Conservation (phyloP, 1,140 invertebrate genomes). For the Copidosoma floridanum region DNA sequence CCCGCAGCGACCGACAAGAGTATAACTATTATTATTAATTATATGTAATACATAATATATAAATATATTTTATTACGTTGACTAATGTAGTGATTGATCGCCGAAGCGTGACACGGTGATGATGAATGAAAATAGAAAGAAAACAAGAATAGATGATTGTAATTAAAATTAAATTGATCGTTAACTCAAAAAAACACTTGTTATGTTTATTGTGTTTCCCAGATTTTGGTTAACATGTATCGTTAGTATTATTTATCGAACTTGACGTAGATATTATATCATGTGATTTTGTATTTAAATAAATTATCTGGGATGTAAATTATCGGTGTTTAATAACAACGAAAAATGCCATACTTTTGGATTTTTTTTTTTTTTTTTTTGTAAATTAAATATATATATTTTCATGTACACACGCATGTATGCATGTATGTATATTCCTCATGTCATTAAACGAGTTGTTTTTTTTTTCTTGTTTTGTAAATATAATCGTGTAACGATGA, state of each 20-base stretch:
- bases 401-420: constrained; percentile 21
- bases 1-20: too few species aligned
- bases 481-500: constrained; percentile 28
- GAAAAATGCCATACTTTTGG: neutral
- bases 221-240: too few species aligned
- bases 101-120: neutral
- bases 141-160: too few species aligned
- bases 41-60: too few species aligned
- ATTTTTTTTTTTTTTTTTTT: constrained; percentile 13
- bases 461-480: too few species aligned
- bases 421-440: constrained; percentile 23
- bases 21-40: constrained; percentile 5
- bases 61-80: constrained; percentile 14
- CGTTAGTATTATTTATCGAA: constrained; percentile 19
- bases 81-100: constrained; percentile 7
- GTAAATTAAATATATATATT: constrained; percentile 30
- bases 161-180: constrained; percentile 20
- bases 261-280: neutral
- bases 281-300: too few species aligned
- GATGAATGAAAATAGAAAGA: too few species aligned
- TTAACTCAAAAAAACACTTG: too few species aligned
- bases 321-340: too few species aligned
- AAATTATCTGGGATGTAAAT: too few species aligned
- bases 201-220: too few species aligned
- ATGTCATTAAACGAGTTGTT: constrained; percentile 26